Conservation (phyloP, 2,888 invertebrate species). For the Axea sp. region DNA sequence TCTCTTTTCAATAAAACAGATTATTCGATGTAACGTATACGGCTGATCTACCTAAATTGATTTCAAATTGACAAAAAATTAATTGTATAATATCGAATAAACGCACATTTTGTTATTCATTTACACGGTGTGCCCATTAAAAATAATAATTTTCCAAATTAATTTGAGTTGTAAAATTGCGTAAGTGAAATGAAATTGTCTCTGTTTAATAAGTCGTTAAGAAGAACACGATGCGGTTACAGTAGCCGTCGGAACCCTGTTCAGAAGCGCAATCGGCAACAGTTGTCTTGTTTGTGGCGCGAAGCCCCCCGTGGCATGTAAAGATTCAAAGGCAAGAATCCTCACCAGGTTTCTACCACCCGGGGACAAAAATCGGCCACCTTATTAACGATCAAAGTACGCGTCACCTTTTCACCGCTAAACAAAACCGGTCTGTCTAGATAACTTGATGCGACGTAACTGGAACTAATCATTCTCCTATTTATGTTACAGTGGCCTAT, state of each 20-base stretch:
- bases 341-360: conserved; percentile 73
- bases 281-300: conserved; percentile 57
- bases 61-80: too few relatives aligned
- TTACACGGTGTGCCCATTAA: too few relatives aligned
- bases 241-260: conserved; percentile 54
- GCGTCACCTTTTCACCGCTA: conserved; percentile 35
- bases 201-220: conserved; percentile 41
- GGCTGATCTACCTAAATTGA: too few relatives aligned
- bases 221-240: conserved; percentile 25
- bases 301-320: conserved; percentile 73
- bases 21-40: too few relatives aligned
- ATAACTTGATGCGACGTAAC: conserved; percentile 20
- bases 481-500: conserved; percentile 86
- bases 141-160: conserved; percentile 1
- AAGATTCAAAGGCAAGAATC: conserved; percentile 69
- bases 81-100: too few relatives aligned
- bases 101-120: too few relatives aligned
- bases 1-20: too few relatives aligned
- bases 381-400: conserved; percentile 53
- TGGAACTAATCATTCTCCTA: conserved; percentile 37
- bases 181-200: conserved; percentile 32
- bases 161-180: conserved; percentile 22
- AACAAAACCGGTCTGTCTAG: conserved; percentile 28
- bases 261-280: conserved; percentile 50
- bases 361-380: conserved; percentile 64